Evolutionary conservation across 2,888 invertebrate genomes (phyloP), one percentile per base, ranked within the genome.

Genomic region (Gastracanthus pulcherrimus): DNA sequence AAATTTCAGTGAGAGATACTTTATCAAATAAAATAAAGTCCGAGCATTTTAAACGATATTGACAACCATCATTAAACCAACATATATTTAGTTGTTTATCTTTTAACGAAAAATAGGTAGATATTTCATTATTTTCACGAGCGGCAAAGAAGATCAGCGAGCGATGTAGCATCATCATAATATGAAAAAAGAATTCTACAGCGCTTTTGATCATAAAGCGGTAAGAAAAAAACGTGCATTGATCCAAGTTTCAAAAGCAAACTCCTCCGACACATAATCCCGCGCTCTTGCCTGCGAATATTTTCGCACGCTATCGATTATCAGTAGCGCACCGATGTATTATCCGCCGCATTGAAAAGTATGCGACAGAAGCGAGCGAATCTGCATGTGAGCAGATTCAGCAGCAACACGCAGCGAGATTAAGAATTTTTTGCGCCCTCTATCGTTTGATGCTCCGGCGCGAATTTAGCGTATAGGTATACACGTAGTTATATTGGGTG

Each of bases 201-300:
- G 19, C 29, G 60, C 62, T 62, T 62, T 62, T 62, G 62, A 62
- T 62, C 62, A 62, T 13, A 58, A 11, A 3, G 29, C 26, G 26
- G 26, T n/a, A 36, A 62, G 34, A 62, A 36, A 7, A 31, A 6
- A 31, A 9, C 34, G 7, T n/a, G 19, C 60, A n/a, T n/a, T 62
- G 34, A 62, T 62, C 34, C 62, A 5, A 26, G 16, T 45, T 67
- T 62, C 9, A 67, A 67, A 67, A 67, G 45, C 67, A 41, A 36
- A 45, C 36, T 62, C 62, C 45, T 45, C 45, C n/a, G 45, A n/a
- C 45, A n/a, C n/a, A n/a, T n/a, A n/a, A n/a, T n/a, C n/a, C n/a
- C n/a, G 45, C 16, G 45, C 16, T 45, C n/a, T 45, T 36, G 26
- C 55, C n/a, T 55, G 19, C n/a, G n/a, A n/a, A 7, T 55, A 55